Evolutionary conservation across 2,888 invertebrate species (phyloP).

Genomic region (Nomada ruficornis): DNA sequence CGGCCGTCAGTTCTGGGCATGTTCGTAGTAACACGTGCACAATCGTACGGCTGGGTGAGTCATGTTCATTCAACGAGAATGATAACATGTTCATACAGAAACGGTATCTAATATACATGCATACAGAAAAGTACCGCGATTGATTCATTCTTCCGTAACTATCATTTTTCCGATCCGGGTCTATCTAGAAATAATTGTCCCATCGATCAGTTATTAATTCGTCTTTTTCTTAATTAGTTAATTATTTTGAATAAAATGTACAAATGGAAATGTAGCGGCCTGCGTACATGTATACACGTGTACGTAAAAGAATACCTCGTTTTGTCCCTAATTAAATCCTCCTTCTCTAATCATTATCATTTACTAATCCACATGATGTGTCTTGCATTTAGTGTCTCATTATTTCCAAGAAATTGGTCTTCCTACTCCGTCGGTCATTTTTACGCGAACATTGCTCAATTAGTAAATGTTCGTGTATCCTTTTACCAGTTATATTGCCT

Average conservation of each 20-base stretch:
- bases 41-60: conserved; percentile 57
- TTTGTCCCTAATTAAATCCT: too few relatives aligned
- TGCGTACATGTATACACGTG: too few relatives aligned
- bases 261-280: too few relatives aligned
- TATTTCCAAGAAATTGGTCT: not conserved
- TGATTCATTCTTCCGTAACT: not conserved
- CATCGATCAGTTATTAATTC: too few relatives aligned
- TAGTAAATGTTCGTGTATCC: not conserved
- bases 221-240: not conserved
- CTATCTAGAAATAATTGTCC: too few relatives aligned
- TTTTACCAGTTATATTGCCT: too few relatives aligned
- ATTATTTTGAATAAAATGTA: too few relatives aligned
- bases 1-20: conserved; percentile 25
- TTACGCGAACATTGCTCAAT: not conserved
- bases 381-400: not conserved
- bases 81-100: conserved; percentile 8
- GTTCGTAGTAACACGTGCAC: conserved; percentile 61
- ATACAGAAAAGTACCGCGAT: not conserved
- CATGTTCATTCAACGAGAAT: conserved; percentile 62
- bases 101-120: not conserved
- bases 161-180: not conserved
- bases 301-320: too few relatives aligned
- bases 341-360: too few relatives aligned
- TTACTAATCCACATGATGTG: too few relatives aligned
- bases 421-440: not conserved